phyloP scores from a whole-genome alignment of 1,140 invertebrate genomes.

The Melitaea cinxia region DNA sequence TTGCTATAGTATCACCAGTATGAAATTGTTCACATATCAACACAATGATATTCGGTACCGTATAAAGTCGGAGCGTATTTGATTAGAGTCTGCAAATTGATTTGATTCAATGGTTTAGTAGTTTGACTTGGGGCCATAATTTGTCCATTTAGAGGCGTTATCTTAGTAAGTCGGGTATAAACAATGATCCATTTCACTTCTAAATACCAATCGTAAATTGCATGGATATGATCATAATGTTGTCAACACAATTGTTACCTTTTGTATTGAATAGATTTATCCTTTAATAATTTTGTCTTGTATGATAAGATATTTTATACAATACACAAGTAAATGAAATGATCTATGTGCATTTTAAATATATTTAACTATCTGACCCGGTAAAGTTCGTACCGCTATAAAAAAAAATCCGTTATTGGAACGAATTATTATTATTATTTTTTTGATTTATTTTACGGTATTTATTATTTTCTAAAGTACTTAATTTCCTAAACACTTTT shows the following conservation, averaged over 20 bases:
- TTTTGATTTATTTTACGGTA: no score
- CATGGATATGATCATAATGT: neutral
- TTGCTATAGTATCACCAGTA: no score
- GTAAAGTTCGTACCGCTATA: no score
- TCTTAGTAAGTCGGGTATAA: neutral
- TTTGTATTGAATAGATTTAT: neutral
- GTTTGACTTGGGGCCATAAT: neutral
- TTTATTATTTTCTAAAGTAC: no score
- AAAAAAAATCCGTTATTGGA: no score
- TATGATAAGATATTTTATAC: neutral
- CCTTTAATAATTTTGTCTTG: neutral
- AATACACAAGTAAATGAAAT: no score
- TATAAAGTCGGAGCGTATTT: neutral
- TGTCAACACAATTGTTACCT: neutral
- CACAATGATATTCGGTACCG: neutral
- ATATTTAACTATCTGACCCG: no score
- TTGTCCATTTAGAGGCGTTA: neutral
- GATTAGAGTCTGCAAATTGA: neutral
- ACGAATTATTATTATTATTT: no score
- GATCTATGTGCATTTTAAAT: no score
- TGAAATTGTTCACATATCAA: no score
- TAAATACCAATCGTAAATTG: conserved; percentile 1
- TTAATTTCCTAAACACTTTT: no score
- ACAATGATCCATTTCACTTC: neutral
- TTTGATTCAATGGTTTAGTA: neutral